Evolutionary conservation across 2,797 vertebrate genomes (phyloP).

Genomic region (Heliangelus exortis): DNA sequence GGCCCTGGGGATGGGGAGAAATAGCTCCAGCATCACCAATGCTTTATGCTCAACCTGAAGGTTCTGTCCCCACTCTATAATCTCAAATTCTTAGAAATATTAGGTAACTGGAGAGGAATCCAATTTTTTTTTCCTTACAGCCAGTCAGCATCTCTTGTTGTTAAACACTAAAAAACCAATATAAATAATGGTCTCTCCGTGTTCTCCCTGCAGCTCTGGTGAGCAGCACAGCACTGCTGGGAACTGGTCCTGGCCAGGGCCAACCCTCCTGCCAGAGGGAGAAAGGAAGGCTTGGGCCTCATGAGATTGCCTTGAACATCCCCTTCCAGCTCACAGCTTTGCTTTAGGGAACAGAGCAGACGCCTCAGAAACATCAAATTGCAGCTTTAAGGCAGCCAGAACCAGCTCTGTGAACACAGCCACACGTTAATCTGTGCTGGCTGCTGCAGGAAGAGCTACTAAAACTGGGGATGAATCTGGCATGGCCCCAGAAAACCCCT

Average conservation of each 20-base stretch:
- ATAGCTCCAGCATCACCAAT: rapidly evolving
- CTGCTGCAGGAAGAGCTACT: background rate
- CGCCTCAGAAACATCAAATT: background rate
- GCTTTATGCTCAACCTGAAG: background rate
- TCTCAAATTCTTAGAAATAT: background rate
- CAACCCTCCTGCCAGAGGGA: background rate
- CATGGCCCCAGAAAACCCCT: background rate
- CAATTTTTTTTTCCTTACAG: background rate
- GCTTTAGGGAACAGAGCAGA: background rate
- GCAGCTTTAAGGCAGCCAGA: background rate
- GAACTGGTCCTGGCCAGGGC: background rate
- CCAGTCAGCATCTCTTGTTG: background rate
- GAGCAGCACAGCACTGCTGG: background rate
- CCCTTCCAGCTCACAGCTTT: background rate
- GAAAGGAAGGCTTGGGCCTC: background rate
- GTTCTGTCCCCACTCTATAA: background rate
- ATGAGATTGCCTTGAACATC: background rate
- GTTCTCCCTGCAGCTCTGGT: rapidly evolving
- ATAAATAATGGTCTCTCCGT: background rate
- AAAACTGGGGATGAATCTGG: background rate
- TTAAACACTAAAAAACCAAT: background rate
- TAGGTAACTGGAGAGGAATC: background rate
- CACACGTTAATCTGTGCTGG: rapidly evolving
- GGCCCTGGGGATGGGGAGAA: background rate
- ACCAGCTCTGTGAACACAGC: background rate